Evolutionary conservation across 2,113 vertebrate genomes (phyloP), one percentile per base, ranked within the genome.

Genomic region (Panthera leo): DNA sequence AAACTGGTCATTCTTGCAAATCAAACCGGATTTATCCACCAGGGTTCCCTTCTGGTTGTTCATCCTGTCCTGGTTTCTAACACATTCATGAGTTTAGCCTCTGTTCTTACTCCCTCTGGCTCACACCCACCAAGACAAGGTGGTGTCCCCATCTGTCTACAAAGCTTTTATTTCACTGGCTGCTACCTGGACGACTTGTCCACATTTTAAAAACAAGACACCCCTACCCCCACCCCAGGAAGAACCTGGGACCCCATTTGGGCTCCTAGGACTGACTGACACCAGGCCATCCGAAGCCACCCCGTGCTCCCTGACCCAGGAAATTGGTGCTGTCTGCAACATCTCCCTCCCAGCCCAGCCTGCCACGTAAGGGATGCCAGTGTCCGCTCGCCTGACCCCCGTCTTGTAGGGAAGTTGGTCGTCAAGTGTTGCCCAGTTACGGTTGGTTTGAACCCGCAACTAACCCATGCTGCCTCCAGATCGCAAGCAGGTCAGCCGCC

Each of bases 401-500:
- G 45, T 42, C 71, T 23, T 12, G 4, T 5, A 45, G 83, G 84
- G 86, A 73, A 86, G 25, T 16, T 63, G 45, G 15, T 70, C 79
- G 63, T 73, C 73, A 58, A 21, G 61, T 75, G 21, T 75, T 36
- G 3, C 36, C 95, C 85, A 3, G 67, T 85, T 90, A 23, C 27
- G 31, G 85, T 63, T 65, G 53, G 67, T 94, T 92, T 79, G 79
- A 86, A 85, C 84, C 87, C 39, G 15, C 68, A 73, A 15, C 92
- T 86, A 31, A 48, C 10, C 65, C 65, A 3, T 16, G 68, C 91
- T 76, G 19, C 80, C 71, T 95, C 36, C 89, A 25, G 73, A 83
- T 86, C 0, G 1, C 68, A 86, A 97, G 83, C 86, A 84, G 94
- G 87, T 97, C 95, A 94, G 84, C 90, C 65, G 84, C 92, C 68